Conservation (phyloP, 92 coral and sea anemone genomes). For the Phenganax subtilis region DNA sequence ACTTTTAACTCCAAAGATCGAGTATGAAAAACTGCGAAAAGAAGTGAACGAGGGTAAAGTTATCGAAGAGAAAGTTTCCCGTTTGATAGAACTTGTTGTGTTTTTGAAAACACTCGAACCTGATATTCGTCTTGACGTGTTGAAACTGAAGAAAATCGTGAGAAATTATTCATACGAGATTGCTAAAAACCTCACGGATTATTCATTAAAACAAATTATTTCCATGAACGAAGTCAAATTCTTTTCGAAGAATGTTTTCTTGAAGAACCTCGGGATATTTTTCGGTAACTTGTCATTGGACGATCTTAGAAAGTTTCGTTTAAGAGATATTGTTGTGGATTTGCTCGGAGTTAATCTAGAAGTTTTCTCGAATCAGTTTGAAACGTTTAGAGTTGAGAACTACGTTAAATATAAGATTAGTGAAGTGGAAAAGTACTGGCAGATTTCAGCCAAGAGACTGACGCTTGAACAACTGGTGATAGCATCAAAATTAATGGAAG, state of each 20-base stretch:
- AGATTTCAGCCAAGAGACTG: slow-evolving; percentile 7
- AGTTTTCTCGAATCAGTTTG: background rate
- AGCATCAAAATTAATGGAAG: slow-evolving; percentile 38
- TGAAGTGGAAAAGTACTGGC: slow-evolving; percentile 32
- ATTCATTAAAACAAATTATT: slow-evolving; percentile 11
- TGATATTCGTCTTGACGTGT: background rate
- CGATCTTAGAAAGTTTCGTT: slow-evolving; percentile 2
- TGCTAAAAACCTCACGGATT: slow-evolving; percentile 20
- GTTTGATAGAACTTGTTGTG: slow-evolving; percentile 1
- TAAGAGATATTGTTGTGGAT: slow-evolving; percentile 14
- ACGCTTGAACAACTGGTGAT: slow-evolving; percentile 8
- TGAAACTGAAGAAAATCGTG: slow-evolving; percentile 13
- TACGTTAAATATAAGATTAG: background rate
- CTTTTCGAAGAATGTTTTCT: background rate
- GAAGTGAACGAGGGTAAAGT: background rate
- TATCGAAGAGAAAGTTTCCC: slow-evolving; percentile 25
- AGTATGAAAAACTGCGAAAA: background rate
- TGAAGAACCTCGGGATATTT: slow-evolving; percentile 21
- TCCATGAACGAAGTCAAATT: slow-evolving; percentile 10
- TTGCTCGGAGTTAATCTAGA: slow-evolving; percentile 14
- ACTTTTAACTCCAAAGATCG: slow-evolving; percentile 3
- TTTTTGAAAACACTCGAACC: slow-evolving; percentile 17
- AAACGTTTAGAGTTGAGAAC: background rate
- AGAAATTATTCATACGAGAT: slow-evolving; percentile 17
- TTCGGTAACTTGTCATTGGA: slow-evolving; percentile 3